phyloP scores from a whole-genome alignment of 2,797 vertebrate species.

The Acanthopagrus latus region DNA sequence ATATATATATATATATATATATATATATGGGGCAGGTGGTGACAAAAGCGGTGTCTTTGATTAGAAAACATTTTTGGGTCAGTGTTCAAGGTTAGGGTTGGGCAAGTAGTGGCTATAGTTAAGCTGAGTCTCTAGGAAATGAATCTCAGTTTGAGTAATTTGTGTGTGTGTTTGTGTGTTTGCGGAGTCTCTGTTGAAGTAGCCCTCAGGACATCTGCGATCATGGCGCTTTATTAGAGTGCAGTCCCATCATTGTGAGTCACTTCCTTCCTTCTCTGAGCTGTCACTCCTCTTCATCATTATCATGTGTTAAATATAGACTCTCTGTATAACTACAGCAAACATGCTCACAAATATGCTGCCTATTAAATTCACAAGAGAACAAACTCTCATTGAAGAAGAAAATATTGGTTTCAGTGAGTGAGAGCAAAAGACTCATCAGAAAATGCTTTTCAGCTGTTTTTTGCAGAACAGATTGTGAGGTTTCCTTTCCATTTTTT shows the following conservation, averaged over 20 bases:
- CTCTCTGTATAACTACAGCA: slow-evolving; percentile 29
- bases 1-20: no score
- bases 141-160: neutral
- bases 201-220: slow-evolving; percentile 48
- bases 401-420: slow-evolving; percentile 2
- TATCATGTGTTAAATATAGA: slow-evolving; percentile 64
- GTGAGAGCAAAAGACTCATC: neutral
- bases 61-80: no score
- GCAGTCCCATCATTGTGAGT: slow-evolving; percentile 60
- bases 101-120: no score
- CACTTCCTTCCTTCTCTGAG: slow-evolving; percentile 64
- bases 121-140: no score
- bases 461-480: neutral
- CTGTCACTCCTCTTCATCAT: slow-evolving; percentile 71
- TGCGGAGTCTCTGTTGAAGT: slow-evolving; percentile 10
- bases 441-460: neutral
- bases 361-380: slow-evolving; percentile 6
- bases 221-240: slow-evolving; percentile 55
- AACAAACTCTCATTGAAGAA: neutral
- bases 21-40: no score
- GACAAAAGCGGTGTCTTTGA: no score
- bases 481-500: neutral
- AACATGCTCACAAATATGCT: slow-evolving; percentile 31
- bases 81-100: no score
- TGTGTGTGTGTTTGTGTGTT: neutral